These are phyloP conservation scores for Nomada fucata DNA, from an alignment of 2,888 invertebrate genomes.

Conservation along the genomic window DNA sequence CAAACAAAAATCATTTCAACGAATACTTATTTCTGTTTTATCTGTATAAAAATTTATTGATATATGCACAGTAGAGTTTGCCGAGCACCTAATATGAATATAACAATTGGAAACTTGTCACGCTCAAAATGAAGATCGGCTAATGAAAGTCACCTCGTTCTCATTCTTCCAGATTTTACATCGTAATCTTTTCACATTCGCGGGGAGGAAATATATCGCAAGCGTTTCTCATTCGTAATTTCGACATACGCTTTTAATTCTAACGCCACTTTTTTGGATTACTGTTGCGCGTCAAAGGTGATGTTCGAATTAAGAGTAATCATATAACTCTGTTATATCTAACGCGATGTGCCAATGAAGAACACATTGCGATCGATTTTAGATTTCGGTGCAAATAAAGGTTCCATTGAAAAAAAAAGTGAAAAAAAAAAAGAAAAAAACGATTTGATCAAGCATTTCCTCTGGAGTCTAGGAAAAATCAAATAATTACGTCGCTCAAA, in stretches of 20 bases:
- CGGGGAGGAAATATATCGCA: conserved; percentile 43
- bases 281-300: conserved; percentile 56
- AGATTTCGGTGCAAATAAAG: conserved; percentile 48
- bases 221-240: conserved; percentile 48
- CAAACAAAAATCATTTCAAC: neutral
- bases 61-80: neutral
- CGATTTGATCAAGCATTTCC: conserved; percentile 38
- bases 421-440: neutral
- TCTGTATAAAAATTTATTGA: conserved; percentile 11
- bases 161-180: conserved; percentile 59
- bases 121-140: conserved; percentile 49
- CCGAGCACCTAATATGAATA: neutral
- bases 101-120: conserved; percentile 47
- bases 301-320: conserved; percentile 52
- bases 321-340: conserved; percentile 38
- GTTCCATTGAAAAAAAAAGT: conserved; percentile 26
- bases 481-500: conserved; percentile 60
- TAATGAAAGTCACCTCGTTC: conserved; percentile 59
- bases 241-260: conserved; percentile 49
- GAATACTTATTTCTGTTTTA: neutral
- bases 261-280: conserved; percentile 60
- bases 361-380: conserved; percentile 52
- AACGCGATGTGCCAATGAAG: conserved; percentile 45
- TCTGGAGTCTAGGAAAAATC: conserved; percentile 60
- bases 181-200: conserved; percentile 40